These are phyloP conservation scores for Nycteola revayana DNA, from an alignment of 2,888 invertebrate species.

Conservation along the genomic window DNA sequence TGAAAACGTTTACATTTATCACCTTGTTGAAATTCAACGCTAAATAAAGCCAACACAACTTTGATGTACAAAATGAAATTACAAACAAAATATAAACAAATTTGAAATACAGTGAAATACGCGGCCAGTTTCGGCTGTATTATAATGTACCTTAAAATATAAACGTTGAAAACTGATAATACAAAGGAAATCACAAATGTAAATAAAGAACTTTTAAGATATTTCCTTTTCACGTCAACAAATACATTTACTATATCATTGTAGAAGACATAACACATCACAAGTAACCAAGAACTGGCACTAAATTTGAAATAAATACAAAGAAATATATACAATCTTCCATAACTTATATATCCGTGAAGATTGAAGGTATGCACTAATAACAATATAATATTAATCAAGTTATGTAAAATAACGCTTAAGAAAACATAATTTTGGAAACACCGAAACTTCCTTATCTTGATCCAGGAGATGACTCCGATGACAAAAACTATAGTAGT, in stretches of 20 bases:
- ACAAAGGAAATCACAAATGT: slow-evolving; percentile 6
- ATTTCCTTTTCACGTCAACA: slow-evolving; percentile 5
- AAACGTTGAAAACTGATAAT: not conserved
- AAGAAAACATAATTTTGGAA: slow-evolving; percentile 19
- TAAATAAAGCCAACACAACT: too few species aligned
- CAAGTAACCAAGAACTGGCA: slow-evolving; percentile 14
- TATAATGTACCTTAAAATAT: too few species aligned
- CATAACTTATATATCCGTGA: too few species aligned
- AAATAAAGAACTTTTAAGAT: slow-evolving; percentile 13
- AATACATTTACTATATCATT: slow-evolving; percentile 18
- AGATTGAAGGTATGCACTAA: not conserved
- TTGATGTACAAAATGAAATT: too few species aligned
- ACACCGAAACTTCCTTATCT: slow-evolving; percentile 15
- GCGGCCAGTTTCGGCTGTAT: too few species aligned
- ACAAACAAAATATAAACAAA: too few species aligned
- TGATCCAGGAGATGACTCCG: slow-evolving; percentile 16
- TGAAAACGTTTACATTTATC: too few species aligned
- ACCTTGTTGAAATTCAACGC: too few species aligned
- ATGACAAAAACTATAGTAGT: slow-evolving; percentile 5
- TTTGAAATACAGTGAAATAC: too few species aligned
- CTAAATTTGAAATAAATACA: slow-evolving; percentile 12
- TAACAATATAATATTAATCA: slow-evolving; percentile 1
- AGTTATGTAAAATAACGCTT: slow-evolving; percentile 9
- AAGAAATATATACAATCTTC: not conserved
- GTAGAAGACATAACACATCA: slow-evolving; percentile 19